Conservation (phyloP, 2,888 invertebrate genomes). For the Eretmocerus hayati region DNA sequence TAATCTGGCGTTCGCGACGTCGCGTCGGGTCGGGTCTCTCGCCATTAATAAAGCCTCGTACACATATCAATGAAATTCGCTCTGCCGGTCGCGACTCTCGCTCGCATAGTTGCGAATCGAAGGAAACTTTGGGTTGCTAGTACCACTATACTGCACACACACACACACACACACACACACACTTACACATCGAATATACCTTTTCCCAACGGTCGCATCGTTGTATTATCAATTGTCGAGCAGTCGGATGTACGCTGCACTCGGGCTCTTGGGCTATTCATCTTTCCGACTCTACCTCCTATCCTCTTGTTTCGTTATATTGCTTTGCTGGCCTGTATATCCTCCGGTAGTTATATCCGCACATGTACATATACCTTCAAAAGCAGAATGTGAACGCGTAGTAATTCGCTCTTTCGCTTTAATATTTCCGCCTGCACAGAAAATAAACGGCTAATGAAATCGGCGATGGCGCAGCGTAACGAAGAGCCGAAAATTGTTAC, state of each 20-base stretch:
- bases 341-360: too few species aligned
- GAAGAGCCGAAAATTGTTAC: too few species aligned
- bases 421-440: constrained; percentile 9
- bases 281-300: not conserved
- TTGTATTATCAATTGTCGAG: constrained; percentile 12
- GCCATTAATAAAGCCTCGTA: too few species aligned
- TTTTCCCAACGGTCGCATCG: constrained; percentile 1
- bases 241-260: not conserved
- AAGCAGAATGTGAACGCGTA: not conserved
- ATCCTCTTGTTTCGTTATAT: not conserved
- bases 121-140: too few species aligned
- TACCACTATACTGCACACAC: not conserved
- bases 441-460: constrained; percentile 6
- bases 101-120: too few species aligned
- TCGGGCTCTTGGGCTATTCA: constrained; percentile 6
- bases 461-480: too few species aligned
- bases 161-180: not conserved
- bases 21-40: too few species aligned
- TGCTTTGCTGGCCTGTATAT: not conserved
- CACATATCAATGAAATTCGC: too few species aligned
- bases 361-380: not conserved
- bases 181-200: not conserved
- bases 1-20: too few species aligned
- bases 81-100: too few species aligned
- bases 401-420: constrained; percentile 8